Evolutionary conservation across 1,140 invertebrate species (phyloP), one percentile per base, ranked within the genome.

Genomic region (Drosophila subpulchrella): DNA sequence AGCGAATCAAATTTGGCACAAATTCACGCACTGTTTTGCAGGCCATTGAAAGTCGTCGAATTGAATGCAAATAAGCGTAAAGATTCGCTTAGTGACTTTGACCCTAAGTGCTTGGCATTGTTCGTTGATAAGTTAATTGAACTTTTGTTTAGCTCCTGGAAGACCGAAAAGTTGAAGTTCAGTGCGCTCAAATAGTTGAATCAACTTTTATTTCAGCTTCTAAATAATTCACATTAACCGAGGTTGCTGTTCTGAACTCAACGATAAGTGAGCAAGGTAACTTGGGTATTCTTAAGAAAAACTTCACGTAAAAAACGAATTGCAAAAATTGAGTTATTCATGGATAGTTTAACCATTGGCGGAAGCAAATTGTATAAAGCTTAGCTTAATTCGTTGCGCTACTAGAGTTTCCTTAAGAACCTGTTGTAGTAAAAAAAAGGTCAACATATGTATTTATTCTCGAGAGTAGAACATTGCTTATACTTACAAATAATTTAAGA

Each of bases 31-130:
- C 17, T 62, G 57, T 61, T 72, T 79, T 82, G 82, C 65, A 63
- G 66, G 66, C 66, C 68, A 72, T 83, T 67, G 79, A 88, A 82
- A 82, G 66, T 70, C 67, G 42, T 59, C 56, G 78, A 70, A 86
- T 77, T 79, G 79, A 89, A 89, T 77, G 79, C 81, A 88, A 88
- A 88, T 88, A 88, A 80, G 79, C 83, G 83, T 88, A 53, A 88
- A 88, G 83, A 89, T 88, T 88, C 67, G 79, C 83, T 86, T 88
- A 83, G 56, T 66, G 76, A 77, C 54, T 83, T 68, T 70, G 46
- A 47, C 42, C 46, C 71, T 44, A 70, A 78, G 63, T 75, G 48
- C 56, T n/a, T 41, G 50, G 34, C 71, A 83, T 88, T 89, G 83
- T 80, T 74, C 44, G 66, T 74, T 79, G 79, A 83, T 80, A 83